Evolutionary conservation across 1,140 invertebrate species (phyloP), one percentile per base, ranked within the genome.

Genomic region (Macrobrachium rosenbergii): DNA sequence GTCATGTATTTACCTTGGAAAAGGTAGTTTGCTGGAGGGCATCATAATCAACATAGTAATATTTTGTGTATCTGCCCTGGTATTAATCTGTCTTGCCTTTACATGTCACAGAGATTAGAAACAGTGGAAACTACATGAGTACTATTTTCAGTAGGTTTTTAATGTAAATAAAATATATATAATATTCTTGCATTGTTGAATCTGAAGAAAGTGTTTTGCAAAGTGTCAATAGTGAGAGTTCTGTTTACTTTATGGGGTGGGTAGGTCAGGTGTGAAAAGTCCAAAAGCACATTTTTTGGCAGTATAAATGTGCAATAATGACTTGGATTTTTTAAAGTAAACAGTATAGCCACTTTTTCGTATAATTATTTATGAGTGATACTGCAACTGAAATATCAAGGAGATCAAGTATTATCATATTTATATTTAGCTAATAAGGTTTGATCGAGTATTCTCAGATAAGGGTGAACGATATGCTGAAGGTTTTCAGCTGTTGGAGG

Each of bases 341-440:
- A 75, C 43, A 43, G 64, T 16, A 67, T 52, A 78, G 19, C 59
- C 19, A 21, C 21, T 23, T n/a, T 64, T 79, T 59, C 45, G 72
- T 58, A 58, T 73, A 19, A 17, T 77, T 60, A 75, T 75, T 81
- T 87, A 82, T 64, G 59, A 87, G 85, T 87, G 85, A 87, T 87
- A 72, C 85, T 87, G 85, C 85, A 87, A 87, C 85, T 72, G 72
- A 75, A 87, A 81, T 87, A 87, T 87, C 85, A 87, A 87, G 85
- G 85, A 52, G 52, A 87, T 80, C 78, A 87, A 87, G 85, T 87
- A 87, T 87, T 87, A 87, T 87, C 85, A 82, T 87, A 87, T 87
- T 87, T 87, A 87, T 87, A 87, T 87, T 76, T 87, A 87, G 85
- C 81, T 81, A 19, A 64, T 82, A 87, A 82, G 85, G 69, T 82